Evolutionary conservation across 2,888 invertebrate genomes (phyloP).

Genomic region (Pseudoips prasinana): DNA sequence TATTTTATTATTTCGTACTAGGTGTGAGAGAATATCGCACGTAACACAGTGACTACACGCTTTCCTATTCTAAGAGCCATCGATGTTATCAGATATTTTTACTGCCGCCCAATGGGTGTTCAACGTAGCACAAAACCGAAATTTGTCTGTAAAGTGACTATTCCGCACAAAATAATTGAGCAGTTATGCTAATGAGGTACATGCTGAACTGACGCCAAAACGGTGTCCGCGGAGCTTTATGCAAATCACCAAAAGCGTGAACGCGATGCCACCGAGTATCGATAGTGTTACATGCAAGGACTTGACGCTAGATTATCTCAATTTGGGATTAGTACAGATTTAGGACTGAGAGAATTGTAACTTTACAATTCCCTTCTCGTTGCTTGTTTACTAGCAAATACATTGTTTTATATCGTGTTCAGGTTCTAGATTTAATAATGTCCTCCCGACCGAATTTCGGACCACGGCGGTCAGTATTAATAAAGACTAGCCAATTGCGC

Average conservation of each 20-base stretch:
- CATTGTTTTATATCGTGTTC: too few species aligned
- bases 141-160: slow-evolving; percentile 71
- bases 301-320: slow-evolving; percentile 21
- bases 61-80: too few species aligned
- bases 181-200: slow-evolving; percentile 77
- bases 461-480: too few species aligned
- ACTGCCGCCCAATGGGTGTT: slow-evolving; percentile 43
- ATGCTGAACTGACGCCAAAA: slow-evolving; percentile 72
- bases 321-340: background rate
- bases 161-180: slow-evolving; percentile 76
- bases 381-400: too few species aligned
- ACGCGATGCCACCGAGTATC: slow-evolving; percentile 28
- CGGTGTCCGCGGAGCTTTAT: slow-evolving; percentile 71
- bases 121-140: slow-evolving; percentile 62
- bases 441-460: too few species aligned
- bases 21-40: too few species aligned
- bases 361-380: too few species aligned
- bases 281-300: slow-evolving; percentile 23
- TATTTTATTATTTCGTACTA: too few species aligned
- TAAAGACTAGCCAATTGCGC: too few species aligned
- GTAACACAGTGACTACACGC: too few species aligned
- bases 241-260: slow-evolving; percentile 56
- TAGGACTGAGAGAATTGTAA: too few species aligned
- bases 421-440: too few species aligned
- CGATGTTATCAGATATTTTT: slow-evolving; percentile 30